Base-by-base conservation (phyloP, 1,140 invertebrate genomes). In the Drosophila kepulauana region DNA sequence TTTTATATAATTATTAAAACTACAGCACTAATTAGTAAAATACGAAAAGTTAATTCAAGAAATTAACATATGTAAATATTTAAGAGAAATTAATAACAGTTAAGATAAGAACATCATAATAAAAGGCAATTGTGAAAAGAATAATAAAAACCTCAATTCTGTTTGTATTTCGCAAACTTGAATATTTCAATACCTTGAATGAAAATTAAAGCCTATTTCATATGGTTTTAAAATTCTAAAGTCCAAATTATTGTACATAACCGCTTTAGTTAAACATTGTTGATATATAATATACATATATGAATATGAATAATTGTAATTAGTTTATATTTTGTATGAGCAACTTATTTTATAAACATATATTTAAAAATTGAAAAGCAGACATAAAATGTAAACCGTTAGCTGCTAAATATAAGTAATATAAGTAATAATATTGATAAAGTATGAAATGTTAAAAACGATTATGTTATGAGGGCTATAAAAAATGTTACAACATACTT, bases 291-390 rank as follows among this genome's bases (percentile, higher is more conserved):
- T 41, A 71, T 59, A 63, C 51, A 61, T 54, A 59, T 10, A 75
- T 57, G 45, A 58, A 58, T 70, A 74, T 68, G 59, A 70, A 76
- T 89, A 81, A 62, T 87, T 90, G 79, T 90, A 86, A 91, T 90
- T 90, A 90, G 88, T 79, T 79, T 72, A 72, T 79, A 76, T 90
- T 90, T 90, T 90, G 78, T 90, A 90, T 81, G 61, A 76, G 51
- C 43, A 74, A 72, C 71, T 85, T 89, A 78, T 89, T 89, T 89
- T 79, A 70, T 88, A 88, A 75, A 75, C 59, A 68, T 62, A 46
- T 72, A 64, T 38, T 45, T 46, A 75, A 48, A 62, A 66, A 75
- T 66, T 45, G 59, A 72, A 65, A 85, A 35, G 33, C 35, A 38
- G 35, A 68, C 62, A 46, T 65, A 72, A 52, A 80, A 74, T 41